Percentiles rank a stretch among this genome's conserved stretches.
Conservation (phyloP, 2,797 vertebrate genomes). For the Epinephelus coioides region DNA sequence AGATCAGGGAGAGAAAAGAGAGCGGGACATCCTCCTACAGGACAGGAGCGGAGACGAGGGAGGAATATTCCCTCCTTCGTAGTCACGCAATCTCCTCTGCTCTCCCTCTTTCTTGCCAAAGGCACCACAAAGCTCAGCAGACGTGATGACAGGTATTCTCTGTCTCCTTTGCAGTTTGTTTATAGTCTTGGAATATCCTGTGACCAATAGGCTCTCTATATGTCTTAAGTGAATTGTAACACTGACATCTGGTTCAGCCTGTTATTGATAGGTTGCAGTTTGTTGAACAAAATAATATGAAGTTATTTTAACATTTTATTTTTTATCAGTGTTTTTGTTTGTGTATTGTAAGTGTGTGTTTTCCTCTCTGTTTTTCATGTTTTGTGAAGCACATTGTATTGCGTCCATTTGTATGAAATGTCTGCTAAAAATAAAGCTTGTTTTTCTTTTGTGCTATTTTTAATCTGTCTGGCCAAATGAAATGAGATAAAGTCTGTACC, state of each 20-base stretch:
- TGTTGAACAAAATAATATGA: conserved; percentile 28
- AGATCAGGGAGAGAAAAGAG: conserved; percentile 78
- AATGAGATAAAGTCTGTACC: neutral
- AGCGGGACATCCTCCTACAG: conserved; percentile 58
- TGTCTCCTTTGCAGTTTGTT: conserved; percentile 68
- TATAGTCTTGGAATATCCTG: conserved; percentile 61
- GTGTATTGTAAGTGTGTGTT: neutral
- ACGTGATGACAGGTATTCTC: conserved; percentile 76
- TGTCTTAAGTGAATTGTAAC: conserved; percentile 16
- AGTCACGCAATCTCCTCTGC: conserved; percentile 82
- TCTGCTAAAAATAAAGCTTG: neutral
- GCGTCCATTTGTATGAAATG: neutral
- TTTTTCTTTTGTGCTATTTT: neutral
- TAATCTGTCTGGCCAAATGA: neutral
- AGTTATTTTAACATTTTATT: neutral
- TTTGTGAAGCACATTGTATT: neutral
- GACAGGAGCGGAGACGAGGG: conserved; percentile 63
- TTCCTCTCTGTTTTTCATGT: neutral
- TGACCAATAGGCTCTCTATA: conserved; percentile 31
- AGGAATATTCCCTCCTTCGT: conserved; percentile 70
- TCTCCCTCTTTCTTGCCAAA: conserved; percentile 69
- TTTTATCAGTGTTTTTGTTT: neutral
- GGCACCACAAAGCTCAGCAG: conserved; percentile 71
- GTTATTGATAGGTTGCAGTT: conserved; percentile 17
- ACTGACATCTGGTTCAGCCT: conserved; percentile 19